Evolutionary conservation across 2,113 vertebrate genomes (phyloP).

Genomic region (Cavia porcellus): DNA sequence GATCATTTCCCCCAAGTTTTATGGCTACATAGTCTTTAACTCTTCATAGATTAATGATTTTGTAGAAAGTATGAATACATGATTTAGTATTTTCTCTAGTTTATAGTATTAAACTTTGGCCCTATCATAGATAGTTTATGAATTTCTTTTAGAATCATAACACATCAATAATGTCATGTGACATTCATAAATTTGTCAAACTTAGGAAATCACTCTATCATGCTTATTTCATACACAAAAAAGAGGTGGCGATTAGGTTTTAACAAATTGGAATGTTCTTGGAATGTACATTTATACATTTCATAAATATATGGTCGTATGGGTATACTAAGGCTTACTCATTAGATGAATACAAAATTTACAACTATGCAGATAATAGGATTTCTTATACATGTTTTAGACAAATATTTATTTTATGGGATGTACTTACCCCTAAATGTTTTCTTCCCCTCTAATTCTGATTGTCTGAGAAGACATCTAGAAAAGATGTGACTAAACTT

Average conservation of each 20-base stretch:
- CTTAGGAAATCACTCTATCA: not conserved
- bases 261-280: not conserved
- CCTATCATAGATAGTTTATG: not conserved
- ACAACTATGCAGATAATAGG: too few species aligned
- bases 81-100: not conserved
- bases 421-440: not conserved
- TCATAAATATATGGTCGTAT: not conserved
- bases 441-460: constrained; percentile 9
- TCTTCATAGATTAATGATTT: constrained; percentile 2
- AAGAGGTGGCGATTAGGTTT: not conserved
- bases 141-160: not conserved
- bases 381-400: not conserved
- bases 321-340: not conserved
- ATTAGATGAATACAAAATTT: not conserved
- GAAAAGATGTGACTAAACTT: not conserved
- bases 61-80: not conserved
- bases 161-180: not conserved
- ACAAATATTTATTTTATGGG: not conserved
- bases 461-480: not conserved
- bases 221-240: not conserved
- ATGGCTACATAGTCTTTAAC: not conserved
- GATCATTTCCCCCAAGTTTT: not conserved
- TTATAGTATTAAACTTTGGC: not conserved
- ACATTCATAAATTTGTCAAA: not conserved
- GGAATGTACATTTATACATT: not conserved